These are phyloP conservation scores for roundworm (Caenorhabditis elegans) DNA, from an alignment of 1,140 invertebrate species.

Conservation along the genomic window WBcel235 BX284606.5:3449001-3449500, in stretches of 20 bases:
- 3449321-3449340: constrained; percentile 1
- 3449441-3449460: too few species aligned
- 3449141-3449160: neutral
- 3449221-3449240: neutral
- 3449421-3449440: too few species aligned
- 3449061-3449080: neutral
- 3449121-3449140: neutral
- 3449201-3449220: neutral
- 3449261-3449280: too few species aligned
- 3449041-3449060: neutral
- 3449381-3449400: constrained; percentile 13
- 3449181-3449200: neutral
- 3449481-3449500: neutral
- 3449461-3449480: neutral
- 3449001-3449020: neutral
- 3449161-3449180: neutral
- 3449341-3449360: constrained; percentile 16
- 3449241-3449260: neutral
- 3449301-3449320: constrained; percentile 9
- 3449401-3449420: neutral
- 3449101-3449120: neutral
- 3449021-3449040: neutral
- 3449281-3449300: neutral
- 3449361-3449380: constrained; percentile 23
- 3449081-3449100: constrained; percentile 6